Percentiles rank a stretch among this genome's conserved stretches.
phyloP scores from a whole-genome alignment of 1,140 invertebrate species.

The Nautilus pompilius region DNA sequence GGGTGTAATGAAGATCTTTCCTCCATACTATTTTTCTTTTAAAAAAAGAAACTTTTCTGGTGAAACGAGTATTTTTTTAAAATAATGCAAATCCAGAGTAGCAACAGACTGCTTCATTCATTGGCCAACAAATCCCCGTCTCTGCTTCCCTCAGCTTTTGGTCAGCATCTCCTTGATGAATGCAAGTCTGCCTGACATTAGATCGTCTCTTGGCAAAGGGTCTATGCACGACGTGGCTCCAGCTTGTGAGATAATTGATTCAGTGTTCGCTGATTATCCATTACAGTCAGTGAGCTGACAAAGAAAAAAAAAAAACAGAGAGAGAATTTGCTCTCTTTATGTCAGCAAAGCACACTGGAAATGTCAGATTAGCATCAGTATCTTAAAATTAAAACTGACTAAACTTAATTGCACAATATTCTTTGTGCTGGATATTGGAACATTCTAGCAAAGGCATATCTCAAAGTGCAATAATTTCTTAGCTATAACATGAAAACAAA shows the following conservation, averaged over 20 bases:
- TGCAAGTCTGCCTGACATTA: no score
- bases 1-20: no score
- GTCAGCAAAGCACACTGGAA: neutral
- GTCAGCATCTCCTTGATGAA: no score
- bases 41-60: no score
- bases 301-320: slow-evolving; percentile 5
- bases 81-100: no score
- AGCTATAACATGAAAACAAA: neutral
- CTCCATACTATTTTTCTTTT: no score
- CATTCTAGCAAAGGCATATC: neutral
- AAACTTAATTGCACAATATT: neutral
- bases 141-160: no score
- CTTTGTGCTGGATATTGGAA: neutral
- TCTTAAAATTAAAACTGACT: neutral
- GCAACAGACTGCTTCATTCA: no score
- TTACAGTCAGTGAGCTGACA: slow-evolving; percentile 64
- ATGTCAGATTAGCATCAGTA: neutral
- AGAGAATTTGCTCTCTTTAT: neutral
- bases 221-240: slow-evolving; percentile 55
- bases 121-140: no score
- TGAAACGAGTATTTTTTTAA: no score
- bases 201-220: no score
- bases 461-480: no score
- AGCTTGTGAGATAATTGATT: slow-evolving; percentile 67
- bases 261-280: slow-evolving; percentile 74